Conservation (phyloP, 2,888 invertebrate species). For the Tridacna gigas region DNA sequence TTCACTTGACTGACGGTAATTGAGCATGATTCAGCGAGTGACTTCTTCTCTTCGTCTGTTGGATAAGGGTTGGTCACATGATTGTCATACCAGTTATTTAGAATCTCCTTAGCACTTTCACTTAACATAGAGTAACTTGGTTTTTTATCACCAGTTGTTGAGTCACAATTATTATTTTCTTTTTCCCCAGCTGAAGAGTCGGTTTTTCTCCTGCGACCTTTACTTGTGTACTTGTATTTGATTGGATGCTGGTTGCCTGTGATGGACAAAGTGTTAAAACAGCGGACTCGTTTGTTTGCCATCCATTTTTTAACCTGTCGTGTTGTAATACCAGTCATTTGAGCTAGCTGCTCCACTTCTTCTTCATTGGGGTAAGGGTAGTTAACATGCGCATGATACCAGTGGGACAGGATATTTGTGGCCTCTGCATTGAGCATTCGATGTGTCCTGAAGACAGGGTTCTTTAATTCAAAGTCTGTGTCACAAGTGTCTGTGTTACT, state of each 20-base stretch:
- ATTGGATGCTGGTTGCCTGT: conserved; percentile 80
- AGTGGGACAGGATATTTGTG: conserved; percentile 67
- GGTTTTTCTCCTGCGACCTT: conserved; percentile 50
- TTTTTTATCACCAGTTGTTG: conserved; percentile 49
- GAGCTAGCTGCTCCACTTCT: conserved; percentile 70
- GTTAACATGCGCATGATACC: conserved; percentile 76
- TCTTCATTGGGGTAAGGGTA: conserved; percentile 80
- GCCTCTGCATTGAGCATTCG: conserved; percentile 64
- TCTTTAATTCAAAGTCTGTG: conserved; percentile 7
- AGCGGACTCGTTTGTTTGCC: conserved; percentile 81
- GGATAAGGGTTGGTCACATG: conserved; percentile 76
- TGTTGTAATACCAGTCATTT: conserved; percentile 68
- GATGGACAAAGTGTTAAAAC: conserved; percentile 81
- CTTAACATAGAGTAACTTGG: conserved; percentile 66
- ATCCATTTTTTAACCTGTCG: conserved; percentile 82
- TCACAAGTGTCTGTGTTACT: conserved; percentile 19
- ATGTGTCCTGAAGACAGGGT: conserved; percentile 48
- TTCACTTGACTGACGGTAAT: conserved; percentile 75
- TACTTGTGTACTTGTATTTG: conserved; percentile 72
- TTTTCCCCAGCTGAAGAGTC: not conserved
- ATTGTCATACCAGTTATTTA: conserved; percentile 74
- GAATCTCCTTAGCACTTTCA: conserved; percentile 63
- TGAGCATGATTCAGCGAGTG: conserved; percentile 68
- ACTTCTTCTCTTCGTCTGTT: conserved; percentile 72
- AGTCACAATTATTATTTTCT: conserved; percentile 44